Conservation (phyloP, 1,140 invertebrate genomes). For the Aphaenogaster floridana region DNA sequence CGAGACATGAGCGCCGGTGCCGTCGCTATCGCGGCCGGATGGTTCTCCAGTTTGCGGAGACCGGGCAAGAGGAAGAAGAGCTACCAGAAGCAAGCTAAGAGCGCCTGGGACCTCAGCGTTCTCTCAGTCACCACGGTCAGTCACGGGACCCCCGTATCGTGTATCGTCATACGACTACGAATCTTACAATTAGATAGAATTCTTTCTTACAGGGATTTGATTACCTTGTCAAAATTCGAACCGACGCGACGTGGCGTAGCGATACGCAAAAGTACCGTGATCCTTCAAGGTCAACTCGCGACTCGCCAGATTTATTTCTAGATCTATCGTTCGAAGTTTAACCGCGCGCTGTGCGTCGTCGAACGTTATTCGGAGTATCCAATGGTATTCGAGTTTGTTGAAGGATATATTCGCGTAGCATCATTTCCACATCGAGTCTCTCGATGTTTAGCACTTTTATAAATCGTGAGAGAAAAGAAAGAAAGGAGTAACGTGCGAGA, state of each 20-base stretch:
- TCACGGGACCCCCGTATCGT: slow-evolving; percentile 9
- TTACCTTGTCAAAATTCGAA: background rate
- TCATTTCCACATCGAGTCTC: background rate
- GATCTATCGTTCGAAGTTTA: slow-evolving; percentile 25
- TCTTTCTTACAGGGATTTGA: no score
- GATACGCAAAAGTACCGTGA: slow-evolving; percentile 36
- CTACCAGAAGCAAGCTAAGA: slow-evolving; percentile 87
- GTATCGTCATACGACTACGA: no score
- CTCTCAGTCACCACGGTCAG: slow-evolving; percentile 84
- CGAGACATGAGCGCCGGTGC: slow-evolving; percentile 83
- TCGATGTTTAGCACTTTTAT: background rate
- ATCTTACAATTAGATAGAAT: no score
- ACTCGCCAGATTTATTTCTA: slow-evolving; percentile 73
- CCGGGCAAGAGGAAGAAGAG: slow-evolving; percentile 86
- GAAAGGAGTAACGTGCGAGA: background rate
- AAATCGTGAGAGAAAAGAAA: background rate
- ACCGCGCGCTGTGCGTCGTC: background rate
- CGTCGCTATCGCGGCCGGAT: slow-evolving; percentile 89
- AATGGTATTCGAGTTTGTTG: background rate
- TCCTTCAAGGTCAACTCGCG: slow-evolving; percentile 35
- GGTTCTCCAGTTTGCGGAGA: slow-evolving; percentile 92
- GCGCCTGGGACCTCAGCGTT: slow-evolving; percentile 89
- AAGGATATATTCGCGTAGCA: background rate
- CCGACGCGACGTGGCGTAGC: background rate
- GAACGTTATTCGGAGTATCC: background rate